A percentile compares a stretch with the other conserved stretches of the same genome.
Evolutionary conservation across 2,797 vertebrate species (phyloP).

Genomic region (Acanthiza pusilla): DNA sequence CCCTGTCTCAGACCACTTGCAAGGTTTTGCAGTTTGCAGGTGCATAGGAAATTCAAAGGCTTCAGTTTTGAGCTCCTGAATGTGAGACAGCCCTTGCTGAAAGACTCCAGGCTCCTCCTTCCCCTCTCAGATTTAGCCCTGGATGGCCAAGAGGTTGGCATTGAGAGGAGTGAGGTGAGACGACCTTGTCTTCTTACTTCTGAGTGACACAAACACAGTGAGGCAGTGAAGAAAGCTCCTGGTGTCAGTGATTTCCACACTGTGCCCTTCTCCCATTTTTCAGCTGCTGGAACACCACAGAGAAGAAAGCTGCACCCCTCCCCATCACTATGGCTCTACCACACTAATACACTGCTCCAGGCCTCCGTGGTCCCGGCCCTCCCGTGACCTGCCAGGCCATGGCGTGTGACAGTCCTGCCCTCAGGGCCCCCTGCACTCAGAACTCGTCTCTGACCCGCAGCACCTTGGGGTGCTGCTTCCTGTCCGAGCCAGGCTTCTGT

Average conservation of each 20-base stretch:
- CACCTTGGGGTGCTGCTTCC: constrained; percentile 5
- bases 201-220: neutral
- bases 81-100: neutral
- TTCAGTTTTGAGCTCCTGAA: neutral
- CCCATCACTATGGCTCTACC: neutral
- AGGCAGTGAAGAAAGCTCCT: neutral
- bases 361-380: neutral
- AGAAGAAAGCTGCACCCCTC: constrained; percentile 2
- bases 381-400: neutral
- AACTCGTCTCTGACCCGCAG: constrained; percentile 68
- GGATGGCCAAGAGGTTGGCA: neutral
- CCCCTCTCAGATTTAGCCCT: neutral
- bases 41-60: neutral
- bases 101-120: neutral
- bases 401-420: neutral
- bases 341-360: constrained; percentile 16
- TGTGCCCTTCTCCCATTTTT: neutral
- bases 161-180: neutral
- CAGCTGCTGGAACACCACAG: neutral
- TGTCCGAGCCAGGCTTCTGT: neutral
- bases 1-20: neutral
- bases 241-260: neutral
- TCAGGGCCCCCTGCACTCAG: neutral
- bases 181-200: neutral
- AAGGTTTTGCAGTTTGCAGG: neutral